Evolutionary conservation across 2,113 vertebrate genomes (phyloP).

Genomic region (Sinocyclocheilus grahami): DNA sequence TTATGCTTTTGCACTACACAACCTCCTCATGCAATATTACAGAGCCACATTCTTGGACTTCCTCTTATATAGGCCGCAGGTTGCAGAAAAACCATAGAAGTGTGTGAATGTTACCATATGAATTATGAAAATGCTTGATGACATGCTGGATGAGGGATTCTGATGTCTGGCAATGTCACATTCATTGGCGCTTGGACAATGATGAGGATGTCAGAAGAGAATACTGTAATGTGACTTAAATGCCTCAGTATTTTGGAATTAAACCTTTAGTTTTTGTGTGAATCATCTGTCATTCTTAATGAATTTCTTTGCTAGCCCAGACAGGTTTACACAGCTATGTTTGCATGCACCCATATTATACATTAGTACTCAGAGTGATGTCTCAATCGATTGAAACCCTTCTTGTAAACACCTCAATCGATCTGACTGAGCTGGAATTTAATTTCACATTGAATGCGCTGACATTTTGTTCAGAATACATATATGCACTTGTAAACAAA

Average conservation of each 20-base stretch:
- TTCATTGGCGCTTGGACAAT: background rate
- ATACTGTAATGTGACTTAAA: background rate
- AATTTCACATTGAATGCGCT: no score
- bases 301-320: background rate
- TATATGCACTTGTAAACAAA: no score
- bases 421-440: background rate
- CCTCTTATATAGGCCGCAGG: background rate
- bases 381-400: background rate
- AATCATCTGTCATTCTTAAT: background rate
- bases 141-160: background rate
- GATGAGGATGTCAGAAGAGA: background rate
- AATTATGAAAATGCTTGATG: background rate
- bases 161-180: background rate
- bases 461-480: no score
- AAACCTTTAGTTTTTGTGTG: background rate
- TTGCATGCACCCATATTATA: background rate
- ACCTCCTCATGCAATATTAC: conserved; percentile 1
- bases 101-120: conserved; percentile 31
- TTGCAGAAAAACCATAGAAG: conserved; percentile 7
- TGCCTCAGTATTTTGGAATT: background rate
- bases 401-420: background rate
- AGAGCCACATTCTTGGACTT: conserved; percentile 1
- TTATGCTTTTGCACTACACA: conserved; percentile 19
- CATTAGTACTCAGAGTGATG: background rate
- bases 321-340: background rate